Evolutionary conservation across 2,113 vertebrate species (phyloP).

Genomic region (Cyanistes caeruleus): DNA sequence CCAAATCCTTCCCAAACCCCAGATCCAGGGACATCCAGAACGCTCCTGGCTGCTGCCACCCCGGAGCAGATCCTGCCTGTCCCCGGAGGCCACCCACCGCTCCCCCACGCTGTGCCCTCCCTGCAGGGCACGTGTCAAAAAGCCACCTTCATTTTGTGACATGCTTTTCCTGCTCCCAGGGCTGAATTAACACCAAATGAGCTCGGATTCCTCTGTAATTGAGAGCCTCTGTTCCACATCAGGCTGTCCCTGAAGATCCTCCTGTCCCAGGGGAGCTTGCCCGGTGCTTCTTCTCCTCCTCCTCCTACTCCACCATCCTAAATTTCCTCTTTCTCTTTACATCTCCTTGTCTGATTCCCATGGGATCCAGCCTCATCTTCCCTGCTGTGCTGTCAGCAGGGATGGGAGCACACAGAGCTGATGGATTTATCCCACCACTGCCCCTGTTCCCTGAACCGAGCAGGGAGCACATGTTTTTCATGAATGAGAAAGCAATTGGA

Average conservation of each 20-base stretch:
- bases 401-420: neutral
- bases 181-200: neutral
- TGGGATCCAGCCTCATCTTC: neutral
- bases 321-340: neutral
- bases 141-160: constrained; percentile 14
- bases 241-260: neutral
- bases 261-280: neutral
- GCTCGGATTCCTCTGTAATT: neutral
- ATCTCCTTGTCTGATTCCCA: neutral
- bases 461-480: neutral
- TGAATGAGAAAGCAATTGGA: neutral
- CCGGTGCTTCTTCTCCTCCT: neutral
- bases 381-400: neutral
- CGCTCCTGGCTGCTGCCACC: neutral
- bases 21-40: neutral
- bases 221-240: neutral
- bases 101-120: neutral
- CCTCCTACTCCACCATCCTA: neutral
- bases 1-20: neutral
- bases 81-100: neutral
- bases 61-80: rapidly evolving
- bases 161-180: neutral
- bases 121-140: neutral
- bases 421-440: neutral
- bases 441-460: neutral